Evolutionary conservation across 1,140 invertebrate genomes (phyloP).

Genomic region (Drosophila bocqueti): DNA sequence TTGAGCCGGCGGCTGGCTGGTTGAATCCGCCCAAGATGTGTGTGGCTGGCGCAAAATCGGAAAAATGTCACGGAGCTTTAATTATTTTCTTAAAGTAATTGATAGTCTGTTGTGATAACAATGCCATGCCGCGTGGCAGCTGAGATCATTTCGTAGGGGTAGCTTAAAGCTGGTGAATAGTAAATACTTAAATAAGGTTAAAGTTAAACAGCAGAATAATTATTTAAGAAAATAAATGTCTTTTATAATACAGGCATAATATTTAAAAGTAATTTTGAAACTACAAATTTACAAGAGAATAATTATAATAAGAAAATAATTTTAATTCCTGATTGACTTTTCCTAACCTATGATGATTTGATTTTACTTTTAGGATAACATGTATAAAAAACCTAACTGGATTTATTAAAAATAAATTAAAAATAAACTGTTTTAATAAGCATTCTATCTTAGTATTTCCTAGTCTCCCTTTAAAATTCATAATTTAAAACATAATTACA

Average conservation of each 20-base stretch:
- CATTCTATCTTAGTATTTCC: neutral
- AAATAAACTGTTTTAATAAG: no score
- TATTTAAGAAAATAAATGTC: neutral
- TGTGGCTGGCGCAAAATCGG: constrained; percentile 24
- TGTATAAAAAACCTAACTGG: neutral
- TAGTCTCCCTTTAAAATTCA: neutral
- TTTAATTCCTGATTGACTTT: no score
- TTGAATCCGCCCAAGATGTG: constrained; percentile 42
- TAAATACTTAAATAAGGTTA: neutral
- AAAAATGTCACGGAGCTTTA: constrained; percentile 50
- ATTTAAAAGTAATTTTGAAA: neutral
- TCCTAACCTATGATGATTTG: neutral
- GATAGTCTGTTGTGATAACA: constrained; percentile 27
- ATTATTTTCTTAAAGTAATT: constrained; percentile 55
- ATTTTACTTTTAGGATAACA: neutral
- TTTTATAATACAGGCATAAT: neutral
- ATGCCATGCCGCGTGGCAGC: neutral
- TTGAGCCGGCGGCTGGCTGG: constrained; percentile 47
- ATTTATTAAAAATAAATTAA: neutral
- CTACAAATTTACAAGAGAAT: neutral
- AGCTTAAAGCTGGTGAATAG: neutral
- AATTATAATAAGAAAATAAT: neutral
- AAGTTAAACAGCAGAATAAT: neutral
- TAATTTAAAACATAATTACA: neutral
- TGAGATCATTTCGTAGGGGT: neutral